Conservation (phyloP, 2,113 vertebrate species). For the Apodemus sylvaticus region DNA sequence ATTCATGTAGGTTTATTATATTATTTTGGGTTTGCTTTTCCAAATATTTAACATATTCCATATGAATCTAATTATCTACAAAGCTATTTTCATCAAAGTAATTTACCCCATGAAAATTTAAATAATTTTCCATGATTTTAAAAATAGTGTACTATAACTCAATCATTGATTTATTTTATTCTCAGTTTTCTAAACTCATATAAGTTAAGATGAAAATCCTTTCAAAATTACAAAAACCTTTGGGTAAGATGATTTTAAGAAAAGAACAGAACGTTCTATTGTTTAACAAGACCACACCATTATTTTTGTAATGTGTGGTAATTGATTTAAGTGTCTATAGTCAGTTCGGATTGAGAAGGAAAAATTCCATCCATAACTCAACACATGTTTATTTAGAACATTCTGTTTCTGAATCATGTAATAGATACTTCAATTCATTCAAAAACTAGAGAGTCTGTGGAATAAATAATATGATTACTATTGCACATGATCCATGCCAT, state of each 20-base stretch:
- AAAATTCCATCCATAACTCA: not conserved
- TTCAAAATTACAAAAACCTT: conserved; percentile 12
- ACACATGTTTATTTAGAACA: not conserved
- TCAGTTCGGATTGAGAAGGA: not conserved
- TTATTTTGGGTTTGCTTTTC: conserved; percentile 23
- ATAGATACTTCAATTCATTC: not conserved
- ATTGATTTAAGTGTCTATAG: not conserved
- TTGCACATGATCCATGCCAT: not conserved
- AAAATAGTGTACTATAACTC: not conserved
- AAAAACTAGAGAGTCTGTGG: not conserved
- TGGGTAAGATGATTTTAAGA: not conserved
- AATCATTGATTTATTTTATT: not conserved
- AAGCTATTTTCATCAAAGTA: conserved; percentile 29
- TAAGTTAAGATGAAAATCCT: not conserved
- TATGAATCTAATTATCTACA: conserved; percentile 3
- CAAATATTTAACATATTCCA: conserved; percentile 45
- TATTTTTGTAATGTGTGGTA: not conserved
- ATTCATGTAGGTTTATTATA: not conserved
- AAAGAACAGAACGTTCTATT: not conserved
- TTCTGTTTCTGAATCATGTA: not conserved
- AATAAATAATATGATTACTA: not conserved
- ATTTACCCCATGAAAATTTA: not conserved
- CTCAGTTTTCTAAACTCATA: conserved; percentile 2
- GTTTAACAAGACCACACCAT: not conserved
- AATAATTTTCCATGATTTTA: not conserved